Conservation (phyloP, 2,888 invertebrate genomes). For the Teleiodes luculella region DNA sequence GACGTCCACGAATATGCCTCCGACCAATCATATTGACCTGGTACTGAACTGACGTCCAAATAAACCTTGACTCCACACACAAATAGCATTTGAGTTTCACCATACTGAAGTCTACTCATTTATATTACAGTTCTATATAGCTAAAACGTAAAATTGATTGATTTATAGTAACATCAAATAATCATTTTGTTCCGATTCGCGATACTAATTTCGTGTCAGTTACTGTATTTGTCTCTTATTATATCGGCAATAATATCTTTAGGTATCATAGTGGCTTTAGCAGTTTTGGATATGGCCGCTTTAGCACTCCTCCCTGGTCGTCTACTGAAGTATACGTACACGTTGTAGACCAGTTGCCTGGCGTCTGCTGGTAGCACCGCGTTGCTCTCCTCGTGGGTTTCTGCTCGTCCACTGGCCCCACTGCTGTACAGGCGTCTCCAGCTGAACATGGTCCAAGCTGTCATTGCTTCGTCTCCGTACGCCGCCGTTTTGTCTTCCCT, state of each 20-base stretch:
- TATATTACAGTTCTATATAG: background rate
- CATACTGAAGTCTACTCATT: background rate
- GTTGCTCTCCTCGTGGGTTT: constrained; percentile 50
- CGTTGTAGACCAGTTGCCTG: constrained; percentile 68
- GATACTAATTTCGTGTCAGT: constrained; percentile 22
- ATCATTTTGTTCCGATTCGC: background rate
- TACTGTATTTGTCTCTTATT: constrained; percentile 61
- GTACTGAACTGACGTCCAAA: constrained; percentile 7
- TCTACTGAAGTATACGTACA: constrained; percentile 68
- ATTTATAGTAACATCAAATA: too few species aligned
- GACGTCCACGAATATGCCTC: background rate
- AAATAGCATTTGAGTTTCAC: constrained; percentile 3
- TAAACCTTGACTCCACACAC: constrained; percentile 5
- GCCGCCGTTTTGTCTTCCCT: constrained; percentile 62
- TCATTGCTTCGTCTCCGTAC: constrained; percentile 74
- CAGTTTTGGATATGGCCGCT: constrained; percentile 61
- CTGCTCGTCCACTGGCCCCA: constrained; percentile 50
- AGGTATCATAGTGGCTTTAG: constrained; percentile 68
- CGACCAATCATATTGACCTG: background rate
- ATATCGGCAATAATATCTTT: constrained; percentile 69
- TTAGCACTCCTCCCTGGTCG: constrained; percentile 64
- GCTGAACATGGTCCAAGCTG: constrained; percentile 76
- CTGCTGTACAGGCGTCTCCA: constrained; percentile 66
- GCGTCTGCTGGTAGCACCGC: constrained; percentile 68
- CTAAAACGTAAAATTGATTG: background rate